Evolutionary conservation across 2,888 invertebrate genomes (phyloP).

Genomic region (Scotopteryx bipunctaria): DNA sequence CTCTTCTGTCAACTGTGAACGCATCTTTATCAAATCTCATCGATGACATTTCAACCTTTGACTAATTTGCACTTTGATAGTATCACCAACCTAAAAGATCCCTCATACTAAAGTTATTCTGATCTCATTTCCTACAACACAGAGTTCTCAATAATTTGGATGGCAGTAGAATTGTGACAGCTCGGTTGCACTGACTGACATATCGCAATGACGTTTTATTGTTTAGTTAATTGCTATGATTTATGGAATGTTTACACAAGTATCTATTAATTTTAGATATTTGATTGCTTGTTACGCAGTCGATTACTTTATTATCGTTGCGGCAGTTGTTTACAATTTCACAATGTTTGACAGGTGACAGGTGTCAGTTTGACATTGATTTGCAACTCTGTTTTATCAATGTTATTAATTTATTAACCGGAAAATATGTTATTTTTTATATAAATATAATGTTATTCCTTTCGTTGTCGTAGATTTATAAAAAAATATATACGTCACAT

Average conservation of each 20-base stretch:
- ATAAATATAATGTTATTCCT: too few relatives aligned
- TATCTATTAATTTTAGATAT: constrained; percentile 47
- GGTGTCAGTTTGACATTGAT: constrained; percentile 16
- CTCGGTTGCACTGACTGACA: constrained; percentile 51
- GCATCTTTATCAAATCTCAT: constrained; percentile 56
- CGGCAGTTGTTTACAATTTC: constrained; percentile 16
- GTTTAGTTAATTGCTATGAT: constrained; percentile 62
- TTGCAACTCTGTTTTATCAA: background rate
- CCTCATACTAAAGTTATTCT: constrained; percentile 13
- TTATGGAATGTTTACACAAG: constrained; percentile 45
- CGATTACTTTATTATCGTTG: constrained; percentile 11
- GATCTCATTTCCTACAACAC: background rate
- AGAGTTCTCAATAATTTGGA: constrained; percentile 45
- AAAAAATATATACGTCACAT: too few relatives aligned
- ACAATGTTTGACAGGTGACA: constrained; percentile 15
- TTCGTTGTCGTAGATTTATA: too few relatives aligned
- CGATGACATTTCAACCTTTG: constrained; percentile 66
- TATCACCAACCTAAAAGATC: constrained; percentile 48
- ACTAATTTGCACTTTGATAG: constrained; percentile 70
- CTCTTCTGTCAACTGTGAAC: constrained; percentile 57
- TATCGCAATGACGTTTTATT: constrained; percentile 60
- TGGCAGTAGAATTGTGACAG: constrained; percentile 53
- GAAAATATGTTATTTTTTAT: too few relatives aligned
- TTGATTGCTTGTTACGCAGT: constrained; percentile 42
- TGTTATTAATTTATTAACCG: background rate